A percentile compares a stretch with the other conserved stretches of the same genome.
These are phyloP conservation scores for Mohoua ochrocephala DNA, from an alignment of 2,113 vertebrate genomes.

Conservation along the genomic window DNA sequence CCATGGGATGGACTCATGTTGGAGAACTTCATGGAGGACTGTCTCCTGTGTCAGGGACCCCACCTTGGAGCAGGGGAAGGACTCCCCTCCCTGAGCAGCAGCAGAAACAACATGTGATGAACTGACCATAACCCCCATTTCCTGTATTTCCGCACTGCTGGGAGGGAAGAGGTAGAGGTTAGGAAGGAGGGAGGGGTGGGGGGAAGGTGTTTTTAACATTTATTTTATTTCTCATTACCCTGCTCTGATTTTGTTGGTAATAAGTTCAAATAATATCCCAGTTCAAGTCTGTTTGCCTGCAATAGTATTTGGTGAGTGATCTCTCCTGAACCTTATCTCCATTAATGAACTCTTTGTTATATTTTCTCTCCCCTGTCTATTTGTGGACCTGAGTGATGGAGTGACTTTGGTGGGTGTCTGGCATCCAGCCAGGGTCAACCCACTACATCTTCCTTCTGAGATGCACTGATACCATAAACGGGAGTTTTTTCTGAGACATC, in stretches of 20 bases:
- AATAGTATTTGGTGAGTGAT: background rate
- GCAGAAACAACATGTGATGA: accelerated
- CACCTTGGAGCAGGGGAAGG: background rate
- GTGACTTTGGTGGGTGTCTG: background rate
- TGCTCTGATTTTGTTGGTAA: background rate
- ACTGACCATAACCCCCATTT: background rate
- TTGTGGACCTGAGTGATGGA: background rate
- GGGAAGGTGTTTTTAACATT: background rate
- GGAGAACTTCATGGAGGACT: background rate
- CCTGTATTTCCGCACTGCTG: background rate
- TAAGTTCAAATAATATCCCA: background rate
- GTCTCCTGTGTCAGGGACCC: background rate
- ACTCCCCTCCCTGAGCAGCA: background rate
- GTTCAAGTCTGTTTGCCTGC: background rate
- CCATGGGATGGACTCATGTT: background rate
- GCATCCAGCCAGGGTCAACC: background rate
- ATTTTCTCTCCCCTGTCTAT: background rate
- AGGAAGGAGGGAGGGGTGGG: background rate
- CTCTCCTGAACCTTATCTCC: background rate
- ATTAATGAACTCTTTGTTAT: background rate
- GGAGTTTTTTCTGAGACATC: background rate
- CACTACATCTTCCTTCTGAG: background rate
- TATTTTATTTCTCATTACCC: background rate
- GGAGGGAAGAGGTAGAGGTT: background rate
- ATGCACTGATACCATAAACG: background rate